phyloP scores from a whole-genome alignment of 2,888 invertebrate genomes.

The Cheilosia variabilis region DNA sequence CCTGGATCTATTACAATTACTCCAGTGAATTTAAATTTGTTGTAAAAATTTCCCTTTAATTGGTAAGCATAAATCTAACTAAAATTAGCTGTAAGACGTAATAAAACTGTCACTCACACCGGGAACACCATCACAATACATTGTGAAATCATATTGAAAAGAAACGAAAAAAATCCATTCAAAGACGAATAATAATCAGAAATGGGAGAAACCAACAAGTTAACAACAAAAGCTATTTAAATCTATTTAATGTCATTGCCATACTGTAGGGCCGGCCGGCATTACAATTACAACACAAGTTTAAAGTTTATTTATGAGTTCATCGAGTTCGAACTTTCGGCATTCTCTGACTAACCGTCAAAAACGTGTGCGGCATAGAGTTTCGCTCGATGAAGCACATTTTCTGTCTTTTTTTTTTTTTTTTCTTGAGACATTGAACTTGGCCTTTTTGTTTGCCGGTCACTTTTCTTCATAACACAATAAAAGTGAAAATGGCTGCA shows the following conservation, averaged over 20 bases:
- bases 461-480: constrained; percentile 54
- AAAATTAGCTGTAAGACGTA: constrained; percentile 24
- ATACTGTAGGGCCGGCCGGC: constrained; percentile 1
- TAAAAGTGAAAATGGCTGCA: constrained; percentile 68
- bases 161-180: not conserved
- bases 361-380: constrained; percentile 64
- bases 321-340: constrained; percentile 50
- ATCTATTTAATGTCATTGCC: constrained; percentile 19
- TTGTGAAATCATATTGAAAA: not conserved
- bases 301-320: constrained; percentile 45
- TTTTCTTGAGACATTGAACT: constrained; percentile 63
- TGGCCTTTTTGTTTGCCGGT: constrained; percentile 54
- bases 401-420: constrained; percentile 24
- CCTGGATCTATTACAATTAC: constrained; percentile 34
- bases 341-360: constrained; percentile 15
- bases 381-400: constrained; percentile 65
- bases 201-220: not conserved
- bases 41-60: not conserved
- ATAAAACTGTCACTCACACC: constrained; percentile 61
- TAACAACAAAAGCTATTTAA: constrained; percentile 10
- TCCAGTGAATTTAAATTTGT: not conserved
- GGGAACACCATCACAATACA: constrained; percentile 22
- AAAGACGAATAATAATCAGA: not conserved
- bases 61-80: not conserved
- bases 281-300: not conserved